Base-by-base conservation (phyloP, 1,140 invertebrate species). In the Solenopsis fugax region DNA sequence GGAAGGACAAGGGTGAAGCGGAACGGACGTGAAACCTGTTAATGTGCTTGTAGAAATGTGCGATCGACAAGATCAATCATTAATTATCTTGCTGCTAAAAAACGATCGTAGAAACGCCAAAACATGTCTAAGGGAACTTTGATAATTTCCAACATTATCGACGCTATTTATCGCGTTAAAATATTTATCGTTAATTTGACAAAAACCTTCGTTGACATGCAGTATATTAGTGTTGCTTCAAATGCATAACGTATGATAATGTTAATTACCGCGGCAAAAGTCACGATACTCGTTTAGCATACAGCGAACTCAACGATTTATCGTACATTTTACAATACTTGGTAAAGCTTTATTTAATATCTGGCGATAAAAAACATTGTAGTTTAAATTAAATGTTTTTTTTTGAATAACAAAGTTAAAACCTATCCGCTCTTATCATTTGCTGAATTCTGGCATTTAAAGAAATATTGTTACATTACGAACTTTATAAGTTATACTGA, bases 51-150 rank as follows among this genome's bases (percentile, higher is more conserved):
- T 60, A 16, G 41, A 77, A n/a, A 77, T 13, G 41, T 16, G 24
- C 75, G 24, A 78, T 62, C 41, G n/a, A 73, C 12, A 18, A 24
- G 65, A 69, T 69, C 41, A 50, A 50, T 69, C 10, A 7, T 48
- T n/a, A 50, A 62, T 77, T 62, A 62, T 41, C 2, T 41, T 18
- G 45, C 21, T 4, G n/a, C 37, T 48, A 3, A 41, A 75, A 45
- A 29, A 48, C 16, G 5, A 62, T 62, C 24, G 13, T 12, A 45
- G n/a, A 62, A 77, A 62, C 45, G 41, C 10, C 41, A 37, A 21
- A 58, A 58, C 52, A 48, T 4, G 34, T 73, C 71, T n/a, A 16
- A 45, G 5, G 9, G 34, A 76, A 24, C 34, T 56, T 41, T 16
- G n/a, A 24, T 76, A 41, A 41, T 58, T 18, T 29, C 21, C 56